Conservation (phyloP, 2,113 vertebrate genomes). For the Callipepla californica region DNA sequence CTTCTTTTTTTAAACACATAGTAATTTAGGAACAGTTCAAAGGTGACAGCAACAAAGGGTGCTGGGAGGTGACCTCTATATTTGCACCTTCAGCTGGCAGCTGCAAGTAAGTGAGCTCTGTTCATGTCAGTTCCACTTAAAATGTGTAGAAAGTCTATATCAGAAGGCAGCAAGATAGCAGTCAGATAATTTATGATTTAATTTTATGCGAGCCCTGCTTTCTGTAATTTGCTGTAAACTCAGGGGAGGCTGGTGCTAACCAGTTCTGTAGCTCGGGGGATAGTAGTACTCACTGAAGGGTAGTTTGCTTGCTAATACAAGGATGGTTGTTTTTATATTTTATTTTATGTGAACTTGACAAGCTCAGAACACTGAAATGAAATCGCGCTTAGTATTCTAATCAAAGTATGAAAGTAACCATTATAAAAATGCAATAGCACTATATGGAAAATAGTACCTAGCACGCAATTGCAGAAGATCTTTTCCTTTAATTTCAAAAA, state of each 20-base stretch:
- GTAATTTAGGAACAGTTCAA: slow-evolving; percentile 84
- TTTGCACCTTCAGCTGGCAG: slow-evolving; percentile 82
- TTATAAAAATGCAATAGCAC: slow-evolving; percentile 77
- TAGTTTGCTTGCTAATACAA: slow-evolving; percentile 89
- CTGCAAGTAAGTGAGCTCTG: slow-evolving; percentile 81
- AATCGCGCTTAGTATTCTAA: slow-evolving; percentile 86
- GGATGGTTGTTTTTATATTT: slow-evolving; percentile 88
- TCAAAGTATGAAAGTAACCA: slow-evolving; percentile 81
- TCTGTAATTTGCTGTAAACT: slow-evolving; percentile 98
- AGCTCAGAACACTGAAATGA: slow-evolving; percentile 83
- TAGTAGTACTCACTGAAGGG: slow-evolving; percentile 84
- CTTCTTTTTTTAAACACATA: slow-evolving; percentile 54
- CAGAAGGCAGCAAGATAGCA: slow-evolving; percentile 93
- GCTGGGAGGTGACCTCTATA: slow-evolving; percentile 79
- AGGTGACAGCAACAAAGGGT: slow-evolving; percentile 82
- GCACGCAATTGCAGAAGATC: slow-evolving; percentile 72
- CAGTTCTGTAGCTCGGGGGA: slow-evolving; percentile 88
- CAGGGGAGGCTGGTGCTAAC: slow-evolving; percentile 88
- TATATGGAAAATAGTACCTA: slow-evolving; percentile 75
- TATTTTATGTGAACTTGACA: slow-evolving; percentile 88
- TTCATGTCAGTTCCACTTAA: slow-evolving; percentile 87
- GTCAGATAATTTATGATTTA: slow-evolving; percentile 99
- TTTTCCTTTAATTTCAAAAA: slow-evolving; percentile 55
- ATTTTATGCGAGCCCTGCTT: slow-evolving; percentile 97
- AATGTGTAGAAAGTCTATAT: slow-evolving; percentile 87